A percentile compares a stretch with the other conserved stretches of the same genome.
Conservation (phyloP, 1,140 invertebrate genomes). For the Pseudomyrmex pallidus region DNA sequence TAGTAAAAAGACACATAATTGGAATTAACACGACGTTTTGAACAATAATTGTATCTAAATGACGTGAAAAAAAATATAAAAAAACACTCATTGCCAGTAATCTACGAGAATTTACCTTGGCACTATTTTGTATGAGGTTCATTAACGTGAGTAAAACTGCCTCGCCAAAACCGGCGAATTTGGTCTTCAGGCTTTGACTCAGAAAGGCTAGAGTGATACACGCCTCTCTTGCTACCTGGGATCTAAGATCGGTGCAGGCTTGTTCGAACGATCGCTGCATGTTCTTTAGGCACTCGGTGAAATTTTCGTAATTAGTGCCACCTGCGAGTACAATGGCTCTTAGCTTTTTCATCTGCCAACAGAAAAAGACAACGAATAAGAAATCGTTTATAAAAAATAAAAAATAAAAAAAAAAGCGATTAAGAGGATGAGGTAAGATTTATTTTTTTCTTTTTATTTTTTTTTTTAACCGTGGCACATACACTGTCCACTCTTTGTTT, state of each 20-base stretch:
- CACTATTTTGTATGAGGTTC: slow-evolving; percentile 97
- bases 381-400: neutral
- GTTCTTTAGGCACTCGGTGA: slow-evolving; percentile 91
- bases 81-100: neutral
- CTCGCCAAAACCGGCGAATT: slow-evolving; percentile 94
- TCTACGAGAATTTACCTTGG: slow-evolving; percentile 89
- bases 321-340: slow-evolving; percentile 93
- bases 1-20: neutral
- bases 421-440: too few species aligned
- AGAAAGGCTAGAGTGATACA: slow-evolving; percentile 97
- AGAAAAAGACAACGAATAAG: slow-evolving; percentile 34
- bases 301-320: slow-evolving; percentile 92
- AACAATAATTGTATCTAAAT: slow-evolving; percentile 32
- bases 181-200: slow-evolving; percentile 92
- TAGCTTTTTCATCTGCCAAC: slow-evolving; percentile 92
- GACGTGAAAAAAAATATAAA: neutral
- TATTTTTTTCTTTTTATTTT: neutral
- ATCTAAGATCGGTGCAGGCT: slow-evolving; percentile 95
- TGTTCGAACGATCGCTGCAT: slow-evolving; percentile 93
- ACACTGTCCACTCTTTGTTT: slow-evolving; percentile 95
- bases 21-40: slow-evolving; percentile 1
- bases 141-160: slow-evolving; percentile 93
- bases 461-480: slow-evolving; percentile 79
- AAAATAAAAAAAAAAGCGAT: neutral
- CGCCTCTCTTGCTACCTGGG: slow-evolving; percentile 96